Base-by-base conservation (phyloP, 1,140 invertebrate species). In the Cotesia glomerata region DNA sequence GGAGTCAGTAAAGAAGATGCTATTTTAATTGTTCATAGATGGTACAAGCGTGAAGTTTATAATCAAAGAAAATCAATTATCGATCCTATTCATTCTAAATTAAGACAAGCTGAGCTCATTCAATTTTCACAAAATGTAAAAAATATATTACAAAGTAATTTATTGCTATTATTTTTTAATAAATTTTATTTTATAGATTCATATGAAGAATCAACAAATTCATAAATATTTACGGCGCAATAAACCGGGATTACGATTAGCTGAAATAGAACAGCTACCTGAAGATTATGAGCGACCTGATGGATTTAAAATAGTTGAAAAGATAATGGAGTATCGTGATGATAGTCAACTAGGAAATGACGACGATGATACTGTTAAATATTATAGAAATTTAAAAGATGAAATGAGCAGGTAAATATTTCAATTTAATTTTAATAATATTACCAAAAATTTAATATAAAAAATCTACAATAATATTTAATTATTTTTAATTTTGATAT, bases 221-320 rank as follows among this genome's bases (percentile, higher is more conserved):
- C 92, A 93, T 78, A 92, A 92, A 76, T 90, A 90, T 78, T 82
- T 93, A 36, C 86, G 91, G 3, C 86, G 88, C 5, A 92, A 92
- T 74, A 92, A 92, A 77, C 85, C 89, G 2, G 88, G 90, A 1
- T 83, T 92, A 11, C 82, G 85, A 26, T 67, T 91, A 39, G 80
- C 85, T 32, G 89, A 91, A 3, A 82, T 92, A 16, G 87, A 88
- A 56, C 82, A 88, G 34, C 81, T 87, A 5, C 89, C 91, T 0
- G 81, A 84, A 1, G 88, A 90, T 74, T 92, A 92, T 77, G 79
- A 87, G 0, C 83, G 89, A 54, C 91, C 91, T 0, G 86, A 89
- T 61, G 91, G 91, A 4, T 92, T 92, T 70, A 86, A 88, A 8
- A 81, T 90, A 59, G 88, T 91, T 5, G 88, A 90, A 2, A 83